Percentiles rank a stretch among this genome's conserved stretches.
These are phyloP conservation scores for Metopia argyrocephala DNA, from an alignment of 2,888 invertebrate genomes.

Conservation along the genomic window DNA sequence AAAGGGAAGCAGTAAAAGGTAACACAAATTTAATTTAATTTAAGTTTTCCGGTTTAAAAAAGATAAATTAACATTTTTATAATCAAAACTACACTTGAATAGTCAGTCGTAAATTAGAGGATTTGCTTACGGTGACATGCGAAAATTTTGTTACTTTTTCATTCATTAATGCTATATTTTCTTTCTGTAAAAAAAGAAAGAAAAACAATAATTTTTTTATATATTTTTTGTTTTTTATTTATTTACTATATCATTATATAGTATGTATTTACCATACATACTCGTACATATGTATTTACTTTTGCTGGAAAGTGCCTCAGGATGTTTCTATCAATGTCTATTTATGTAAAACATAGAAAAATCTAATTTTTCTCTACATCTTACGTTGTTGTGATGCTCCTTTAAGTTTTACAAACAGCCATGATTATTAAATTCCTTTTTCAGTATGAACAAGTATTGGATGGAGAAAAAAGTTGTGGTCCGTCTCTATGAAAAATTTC, in stretches of 20 bases:
- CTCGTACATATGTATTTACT: no score
- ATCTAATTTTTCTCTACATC: conserved; percentile 58
- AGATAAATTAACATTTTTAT: conserved; percentile 39
- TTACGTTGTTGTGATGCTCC: conserved; percentile 50
- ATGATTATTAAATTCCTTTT: conserved; percentile 40
- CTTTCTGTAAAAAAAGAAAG: no score
- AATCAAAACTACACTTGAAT: conserved; percentile 45
- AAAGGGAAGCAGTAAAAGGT: not conserved
- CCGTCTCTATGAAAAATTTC: not conserved
- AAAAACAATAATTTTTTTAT: conserved; percentile 66
- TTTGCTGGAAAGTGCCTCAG: conserved; percentile 50
- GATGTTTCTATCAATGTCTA: conserved; percentile 54
- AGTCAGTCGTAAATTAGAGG: conserved; percentile 66
- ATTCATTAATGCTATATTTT: conserved; percentile 49
- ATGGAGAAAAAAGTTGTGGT: not conserved
- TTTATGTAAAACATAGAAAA: conserved; percentile 69
- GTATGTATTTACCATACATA: no score
- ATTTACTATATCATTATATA: not conserved
- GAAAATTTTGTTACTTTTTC: conserved; percentile 57
- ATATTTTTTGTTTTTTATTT: conserved; percentile 53
- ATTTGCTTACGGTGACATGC: conserved; percentile 65
- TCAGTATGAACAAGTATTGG: conserved; percentile 20
- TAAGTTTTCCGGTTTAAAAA: not conserved
- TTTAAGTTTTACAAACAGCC: conserved; percentile 56
- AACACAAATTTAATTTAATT: conserved; percentile 24